These are phyloP conservation scores for Dryoscopus gambensis DNA, from an alignment of 2,113 vertebrate genomes.

Conservation along the genomic window DNA sequence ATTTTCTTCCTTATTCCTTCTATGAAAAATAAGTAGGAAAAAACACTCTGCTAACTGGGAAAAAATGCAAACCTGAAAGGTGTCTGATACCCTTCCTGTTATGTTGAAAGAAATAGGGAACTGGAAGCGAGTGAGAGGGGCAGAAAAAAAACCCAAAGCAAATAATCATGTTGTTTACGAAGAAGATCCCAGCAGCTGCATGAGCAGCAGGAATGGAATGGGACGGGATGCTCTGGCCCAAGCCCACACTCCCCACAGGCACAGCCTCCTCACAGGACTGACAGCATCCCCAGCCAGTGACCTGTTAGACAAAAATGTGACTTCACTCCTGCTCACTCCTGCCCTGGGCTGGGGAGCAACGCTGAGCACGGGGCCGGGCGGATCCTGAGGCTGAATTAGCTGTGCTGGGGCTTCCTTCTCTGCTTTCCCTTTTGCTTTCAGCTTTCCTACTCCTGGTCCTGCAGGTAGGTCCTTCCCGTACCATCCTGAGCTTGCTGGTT, in stretches of 20 bases:
- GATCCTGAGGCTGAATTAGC: neutral
- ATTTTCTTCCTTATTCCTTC: conserved; percentile 26
- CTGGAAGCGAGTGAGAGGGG: neutral
- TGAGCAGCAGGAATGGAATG: conserved; percentile 4
- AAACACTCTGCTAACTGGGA: conserved; percentile 45
- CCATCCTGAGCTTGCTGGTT: neutral
- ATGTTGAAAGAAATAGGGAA: conserved; percentile 1
- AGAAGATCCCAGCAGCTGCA: conserved; percentile 33
- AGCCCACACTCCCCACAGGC: neutral
- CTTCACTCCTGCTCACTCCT: neutral
- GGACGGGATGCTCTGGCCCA: neutral
- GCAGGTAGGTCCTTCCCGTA: neutral
- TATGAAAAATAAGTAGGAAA: conserved; percentile 54
- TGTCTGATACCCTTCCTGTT: conserved; percentile 61
- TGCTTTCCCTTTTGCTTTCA: neutral
- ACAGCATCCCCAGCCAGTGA: neutral
- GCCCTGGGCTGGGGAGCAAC: neutral
- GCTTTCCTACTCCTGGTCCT: neutral
- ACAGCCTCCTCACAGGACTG: neutral
- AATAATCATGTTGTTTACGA: conserved; percentile 52
- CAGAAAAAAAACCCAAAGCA: neutral
- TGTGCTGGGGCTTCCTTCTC: neutral
- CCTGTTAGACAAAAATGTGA: neutral
- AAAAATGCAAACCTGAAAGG: conserved; percentile 28
- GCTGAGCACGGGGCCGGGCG: neutral